Base-by-base conservation (phyloP, 1,140 invertebrate species). In the Eulimnadia texana region DNA sequence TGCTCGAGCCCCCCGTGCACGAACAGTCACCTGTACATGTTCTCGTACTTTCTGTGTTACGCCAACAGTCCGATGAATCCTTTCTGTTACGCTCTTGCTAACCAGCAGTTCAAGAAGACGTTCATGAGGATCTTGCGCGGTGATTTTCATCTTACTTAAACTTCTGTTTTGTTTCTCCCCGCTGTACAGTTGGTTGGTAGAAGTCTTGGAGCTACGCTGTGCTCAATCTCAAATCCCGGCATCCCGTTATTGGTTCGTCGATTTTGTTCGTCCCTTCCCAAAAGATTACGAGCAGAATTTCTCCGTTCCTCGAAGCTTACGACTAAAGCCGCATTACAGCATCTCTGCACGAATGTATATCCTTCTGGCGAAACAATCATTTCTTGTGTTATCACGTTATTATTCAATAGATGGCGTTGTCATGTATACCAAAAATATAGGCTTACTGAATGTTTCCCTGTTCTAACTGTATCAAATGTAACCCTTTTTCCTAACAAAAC, bases 31-130 rank as follows among this genome's bases (percentile, higher is more conserved):
- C 76, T 99, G 2, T 99, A 94, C 73, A 90, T 96, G 84, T 96
- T 99, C 73, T 91, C 91, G 0, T 99, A 99, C 72, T 99, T 98
- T 76, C 78, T 99, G n/a, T 99, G 96, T 76, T 99, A 99, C 71
- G 88, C 96, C 52, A 99, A 99, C 72, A 95, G 90, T 70, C 92
- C 94, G 2, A 88, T 98, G 72, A 98, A 98, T 78, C 96, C 96
- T 9, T 96, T 99, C 72, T 98, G 94, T 73, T 99, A 99, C 70
- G 96, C 96, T 1, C 74, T 99, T 61, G 95, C 96, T 61, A 99
- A 99, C 77, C 92, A 96, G 71, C 95, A 99, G 74, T 99, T 99
- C 76, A 99, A 99, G 75, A 94, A 96, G 72, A 96, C 96, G 25
- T 98, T 99, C 71, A 94, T 87, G 51, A 81, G 93, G 67, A 88